phyloP scores from a whole-genome alignment of 2,113 vertebrate species.

The Phyllostomus discolor region DNA sequence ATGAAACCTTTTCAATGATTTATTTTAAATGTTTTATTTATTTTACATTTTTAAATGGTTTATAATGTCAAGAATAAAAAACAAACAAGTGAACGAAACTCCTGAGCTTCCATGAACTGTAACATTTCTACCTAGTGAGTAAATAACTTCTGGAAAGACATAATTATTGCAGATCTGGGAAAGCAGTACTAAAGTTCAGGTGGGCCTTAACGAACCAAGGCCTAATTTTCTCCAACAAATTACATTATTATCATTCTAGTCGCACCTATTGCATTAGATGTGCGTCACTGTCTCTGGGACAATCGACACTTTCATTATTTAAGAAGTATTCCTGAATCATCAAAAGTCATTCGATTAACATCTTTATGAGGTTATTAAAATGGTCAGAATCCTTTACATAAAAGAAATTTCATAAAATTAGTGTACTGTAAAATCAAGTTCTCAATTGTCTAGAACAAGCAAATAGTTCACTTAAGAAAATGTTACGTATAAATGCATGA shows the following conservation, averaged over 20 bases:
- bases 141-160: not conserved
- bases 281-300: not conserved
- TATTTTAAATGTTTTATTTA: not conserved
- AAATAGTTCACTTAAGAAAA: slow-evolving; percentile 41
- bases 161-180: not conserved
- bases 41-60: not conserved
- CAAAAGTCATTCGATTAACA: slow-evolving; percentile 12
- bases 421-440: slow-evolving; percentile 22
- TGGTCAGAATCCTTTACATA: slow-evolving; percentile 1
- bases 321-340: slow-evolving; percentile 6
- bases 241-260: not conserved
- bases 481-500: not conserved
- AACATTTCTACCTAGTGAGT: not conserved
- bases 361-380: slow-evolving; percentile 20
- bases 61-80: not conserved
- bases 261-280: slow-evolving; percentile 3
- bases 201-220: not conserved
- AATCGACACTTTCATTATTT: slow-evolving; percentile 10
- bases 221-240: not conserved
- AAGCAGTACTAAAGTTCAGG: not conserved
- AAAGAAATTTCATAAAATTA: slow-evolving; percentile 30
- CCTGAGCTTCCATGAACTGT: not conserved
- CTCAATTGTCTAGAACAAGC: not conserved
- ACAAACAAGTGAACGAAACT: not conserved
- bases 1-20: not conserved